These are phyloP conservation scores for Antheraea pernyi DNA, from an alignment of 1,140 invertebrate species.

Conservation along the genomic window DNA sequence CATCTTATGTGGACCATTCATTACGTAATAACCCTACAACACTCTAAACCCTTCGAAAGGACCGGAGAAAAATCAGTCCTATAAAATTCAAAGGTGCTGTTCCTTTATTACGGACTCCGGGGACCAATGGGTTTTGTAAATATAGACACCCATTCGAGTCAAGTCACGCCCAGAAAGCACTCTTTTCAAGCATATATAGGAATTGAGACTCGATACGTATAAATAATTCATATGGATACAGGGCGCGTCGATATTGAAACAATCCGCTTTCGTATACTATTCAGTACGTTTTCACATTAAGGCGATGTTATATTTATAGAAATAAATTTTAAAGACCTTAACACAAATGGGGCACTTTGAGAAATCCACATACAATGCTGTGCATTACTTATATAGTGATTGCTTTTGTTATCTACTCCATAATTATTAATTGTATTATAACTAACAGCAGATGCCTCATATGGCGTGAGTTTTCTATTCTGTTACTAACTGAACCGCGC, in stretches of 20 bases:
- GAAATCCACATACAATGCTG: too few species aligned
- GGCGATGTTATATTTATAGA: background rate
- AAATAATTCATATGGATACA: slow-evolving; percentile 29
- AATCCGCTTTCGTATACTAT: slow-evolving; percentile 25
- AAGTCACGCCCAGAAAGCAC: slow-evolving; percentile 25
- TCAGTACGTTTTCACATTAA: background rate
- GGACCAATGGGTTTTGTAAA: slow-evolving; percentile 17
- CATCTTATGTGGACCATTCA: too few species aligned
- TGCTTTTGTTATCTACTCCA: too few species aligned
- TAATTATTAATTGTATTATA: too few species aligned
- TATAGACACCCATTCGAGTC: slow-evolving; percentile 21
- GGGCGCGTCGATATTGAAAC: slow-evolving; percentile 28
- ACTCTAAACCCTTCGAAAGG: background rate
- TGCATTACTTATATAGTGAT: too few species aligned
- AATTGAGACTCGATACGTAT: slow-evolving; percentile 24
- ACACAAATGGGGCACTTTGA: too few species aligned
- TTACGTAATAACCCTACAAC: background rate
- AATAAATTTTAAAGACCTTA: too few species aligned
- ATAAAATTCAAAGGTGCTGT: slow-evolving; percentile 15
- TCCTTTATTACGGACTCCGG: background rate
- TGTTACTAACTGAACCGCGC: too few species aligned
- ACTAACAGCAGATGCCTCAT: too few species aligned
- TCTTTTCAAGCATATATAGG: slow-evolving; percentile 19
- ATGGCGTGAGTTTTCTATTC: too few species aligned
- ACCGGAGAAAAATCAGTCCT: background rate